Percentiles rank a stretch among this genome's conserved stretches.
These are phyloP conservation scores for Macrochelys suwanniensis DNA, from an alignment of 2,797 vertebrate genomes.

Conservation along the genomic window DNA sequence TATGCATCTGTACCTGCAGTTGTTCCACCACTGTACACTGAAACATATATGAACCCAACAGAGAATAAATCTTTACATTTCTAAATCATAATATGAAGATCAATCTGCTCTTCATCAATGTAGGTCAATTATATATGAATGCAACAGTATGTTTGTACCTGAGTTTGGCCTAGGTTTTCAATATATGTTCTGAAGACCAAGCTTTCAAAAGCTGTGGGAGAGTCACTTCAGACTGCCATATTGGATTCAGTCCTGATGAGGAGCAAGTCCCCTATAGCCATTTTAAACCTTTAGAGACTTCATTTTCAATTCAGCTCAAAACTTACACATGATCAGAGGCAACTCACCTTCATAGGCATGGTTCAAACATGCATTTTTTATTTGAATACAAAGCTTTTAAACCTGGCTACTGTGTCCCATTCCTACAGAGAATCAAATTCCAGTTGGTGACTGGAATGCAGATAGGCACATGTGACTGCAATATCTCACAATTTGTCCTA, in stretches of 20 bases:
- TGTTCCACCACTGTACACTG: neutral
- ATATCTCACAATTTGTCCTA: neutral
- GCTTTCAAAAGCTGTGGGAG: neutral
- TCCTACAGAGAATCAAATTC: conserved; percentile 29
- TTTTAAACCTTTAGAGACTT: conserved; percentile 57
- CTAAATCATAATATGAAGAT: conserved; percentile 20
- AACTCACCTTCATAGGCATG: neutral
- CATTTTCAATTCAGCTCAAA: conserved; percentile 54
- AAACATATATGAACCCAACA: neutral
- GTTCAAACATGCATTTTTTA: neutral
- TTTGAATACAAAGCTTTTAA: conserved; percentile 9
- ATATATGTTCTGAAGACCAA: neutral
- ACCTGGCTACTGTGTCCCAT: neutral
- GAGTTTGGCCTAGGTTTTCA: neutral
- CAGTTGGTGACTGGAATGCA: conserved; percentile 36
- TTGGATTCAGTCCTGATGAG: neutral
- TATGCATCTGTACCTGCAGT: conserved; percentile 16
- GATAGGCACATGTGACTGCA: neutral
- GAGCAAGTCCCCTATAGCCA: neutral
- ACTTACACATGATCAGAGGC: neutral
- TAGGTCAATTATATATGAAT: neutral
- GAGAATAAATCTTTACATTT: conserved; percentile 20
- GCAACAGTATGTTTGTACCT: neutral
- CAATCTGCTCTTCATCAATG: neutral
- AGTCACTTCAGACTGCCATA: neutral